A percentile compares a stretch with the other conserved stretches of the same genome.
phyloP scores from a whole-genome alignment of 2,113 vertebrate species.

The Rhabdornis inornatus region DNA sequence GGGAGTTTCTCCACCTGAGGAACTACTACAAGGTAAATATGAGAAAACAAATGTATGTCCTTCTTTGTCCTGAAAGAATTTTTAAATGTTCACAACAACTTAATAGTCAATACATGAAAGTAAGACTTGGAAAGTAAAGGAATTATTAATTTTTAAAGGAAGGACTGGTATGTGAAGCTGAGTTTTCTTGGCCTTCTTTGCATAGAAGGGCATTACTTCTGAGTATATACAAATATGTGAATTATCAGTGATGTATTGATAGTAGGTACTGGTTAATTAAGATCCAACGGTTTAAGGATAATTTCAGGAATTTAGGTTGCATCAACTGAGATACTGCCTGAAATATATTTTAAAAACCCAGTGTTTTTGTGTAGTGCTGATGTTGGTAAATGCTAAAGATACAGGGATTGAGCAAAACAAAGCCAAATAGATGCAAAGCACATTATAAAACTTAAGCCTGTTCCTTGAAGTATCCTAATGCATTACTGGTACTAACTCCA shows the following conservation, averaged over 20 bases:
- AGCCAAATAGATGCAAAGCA: not conserved
- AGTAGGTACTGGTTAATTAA: not conserved
- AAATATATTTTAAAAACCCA: not conserved
- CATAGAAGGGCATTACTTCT: not conserved
- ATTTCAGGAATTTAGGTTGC: not conserved
- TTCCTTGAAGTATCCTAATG: not conserved
- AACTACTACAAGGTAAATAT: slow-evolving; percentile 77
- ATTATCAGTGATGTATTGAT: not conserved
- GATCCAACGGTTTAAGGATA: not conserved
- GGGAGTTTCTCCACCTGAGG: slow-evolving; percentile 90
- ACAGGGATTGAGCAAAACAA: not conserved
- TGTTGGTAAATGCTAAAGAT: not conserved
- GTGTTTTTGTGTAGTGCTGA: not conserved
- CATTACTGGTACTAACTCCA: not conserved
- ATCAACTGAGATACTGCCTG: not conserved
- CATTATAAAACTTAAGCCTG: not conserved
- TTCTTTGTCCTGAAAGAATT: not conserved
- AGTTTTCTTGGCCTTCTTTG: not conserved
- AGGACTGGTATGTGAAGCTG: not conserved
- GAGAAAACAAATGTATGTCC: not conserved
- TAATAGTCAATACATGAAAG: not conserved
- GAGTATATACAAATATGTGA: not conserved
- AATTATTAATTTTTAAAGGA: not conserved
- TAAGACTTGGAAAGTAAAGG: not conserved
- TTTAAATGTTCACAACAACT: not conserved